Evolutionary conservation across 2,888 invertebrate genomes (phyloP), one percentile per base, ranked within the genome.

Genomic region (Zeuzera pyrina): DNA sequence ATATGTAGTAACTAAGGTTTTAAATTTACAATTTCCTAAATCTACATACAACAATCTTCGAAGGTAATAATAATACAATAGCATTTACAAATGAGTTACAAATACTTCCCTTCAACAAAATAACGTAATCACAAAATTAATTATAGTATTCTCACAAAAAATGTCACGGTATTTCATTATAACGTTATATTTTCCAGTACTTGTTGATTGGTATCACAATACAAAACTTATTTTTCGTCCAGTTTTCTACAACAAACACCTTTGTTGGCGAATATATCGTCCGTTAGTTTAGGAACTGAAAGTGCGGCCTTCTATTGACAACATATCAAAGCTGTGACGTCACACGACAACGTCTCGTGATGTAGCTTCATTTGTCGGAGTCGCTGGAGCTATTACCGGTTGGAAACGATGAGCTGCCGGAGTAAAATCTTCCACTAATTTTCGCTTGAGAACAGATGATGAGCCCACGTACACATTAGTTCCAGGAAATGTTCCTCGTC

Each of bases 261-360:
- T 55, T 55, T 53, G 46, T 41, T 47, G 43, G 41, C 45, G 43
- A 53, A 53, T 50, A 51, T 49, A 50, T 57, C 55, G 66, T 71
- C 61, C 58, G 61, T 64, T 56, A 60, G 55, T 66, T 81, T 84
- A 84, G 84, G 83, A 84, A 85, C 84, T 84, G 68, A 77, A 73
- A 65, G 76, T 70, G 69, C 84, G 81, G 76, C 83, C 78, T 68
- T 84, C 83, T 46, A 81, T 64, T 52, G 84, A 84, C 64, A 86
- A 74, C 74, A 84, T 78, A 57, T 85, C 86, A 53, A 84, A 84
- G 65, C 85, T 86, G 63, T 87, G 86, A 73, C 86, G 88, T 88
- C 88, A 88, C 85, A 88, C 88, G 42, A 88, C 85, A 42, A 88
- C 87, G 54, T 86, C 86, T 39, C 84, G 71, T 3, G 79, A 60